These are phyloP conservation scores for Carassius auratus DNA, from an alignment of 2,113 vertebrate species.

Conservation along the genomic window DNA sequence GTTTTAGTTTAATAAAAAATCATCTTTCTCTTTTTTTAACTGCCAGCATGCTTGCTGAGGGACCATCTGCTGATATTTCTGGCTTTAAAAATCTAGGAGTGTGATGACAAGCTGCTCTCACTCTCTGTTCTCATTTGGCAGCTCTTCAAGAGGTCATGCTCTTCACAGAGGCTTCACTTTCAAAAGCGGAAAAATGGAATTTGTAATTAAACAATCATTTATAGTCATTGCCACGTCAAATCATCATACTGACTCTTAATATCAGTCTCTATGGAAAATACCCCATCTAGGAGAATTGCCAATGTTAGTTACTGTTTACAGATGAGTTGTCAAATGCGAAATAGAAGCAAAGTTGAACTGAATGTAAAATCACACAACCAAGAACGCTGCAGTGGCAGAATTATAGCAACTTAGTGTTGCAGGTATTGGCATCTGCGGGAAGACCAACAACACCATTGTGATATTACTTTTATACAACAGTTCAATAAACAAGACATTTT, in stretches of 20 bases:
- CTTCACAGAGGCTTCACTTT: slow-evolving; percentile 17
- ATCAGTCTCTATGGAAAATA: slow-evolving; percentile 10
- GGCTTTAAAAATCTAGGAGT: slow-evolving; percentile 39
- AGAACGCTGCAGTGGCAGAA: neutral
- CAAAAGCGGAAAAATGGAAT: slow-evolving; percentile 26
- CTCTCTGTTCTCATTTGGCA: slow-evolving; percentile 41
- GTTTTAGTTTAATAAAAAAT: slow-evolving; percentile 21
- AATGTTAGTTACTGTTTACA: neutral
- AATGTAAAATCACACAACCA: too few relatives aligned
- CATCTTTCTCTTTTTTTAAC: neutral
- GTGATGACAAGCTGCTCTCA: slow-evolving; percentile 30
- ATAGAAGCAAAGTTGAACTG: neutral
- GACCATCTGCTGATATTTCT: slow-evolving; percentile 52
- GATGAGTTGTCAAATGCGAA: neutral
- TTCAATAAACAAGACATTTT: neutral
- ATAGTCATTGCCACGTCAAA: slow-evolving; percentile 19
- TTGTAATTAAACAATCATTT: slow-evolving; percentile 43
- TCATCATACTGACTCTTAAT: neutral
- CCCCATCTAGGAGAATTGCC: neutral
- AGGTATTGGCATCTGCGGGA: neutral
- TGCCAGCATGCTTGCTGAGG: slow-evolving; percentile 39
- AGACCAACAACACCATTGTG: neutral
- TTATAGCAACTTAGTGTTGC: neutral
- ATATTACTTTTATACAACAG: neutral
- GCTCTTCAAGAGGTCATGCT: slow-evolving; percentile 28